A percentile compares a stretch with the other conserved stretches of the same genome.
Conservation (phyloP, 2,888 invertebrate species). For the Cephus spinipes region DNA sequence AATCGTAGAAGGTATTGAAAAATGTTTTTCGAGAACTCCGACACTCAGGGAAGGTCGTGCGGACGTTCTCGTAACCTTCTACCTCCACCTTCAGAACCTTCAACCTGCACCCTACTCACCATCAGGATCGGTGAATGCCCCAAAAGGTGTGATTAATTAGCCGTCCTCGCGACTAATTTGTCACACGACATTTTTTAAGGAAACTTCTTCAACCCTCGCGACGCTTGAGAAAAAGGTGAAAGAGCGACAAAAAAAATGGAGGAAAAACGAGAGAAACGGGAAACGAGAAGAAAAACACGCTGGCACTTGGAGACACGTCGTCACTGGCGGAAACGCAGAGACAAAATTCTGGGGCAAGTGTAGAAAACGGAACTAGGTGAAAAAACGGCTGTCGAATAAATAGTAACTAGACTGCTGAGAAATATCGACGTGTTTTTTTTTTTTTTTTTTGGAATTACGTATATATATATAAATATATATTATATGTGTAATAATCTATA, state of each 20-base stretch:
- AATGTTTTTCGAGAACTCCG: neutral
- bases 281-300: neutral
- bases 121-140: neutral
- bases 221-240: neutral
- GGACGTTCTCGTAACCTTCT: neutral
- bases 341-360: neutral
- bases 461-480: too few relatives aligned
- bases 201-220: neutral
- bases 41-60: neutral
- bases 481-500: too few relatives aligned
- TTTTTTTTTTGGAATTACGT: too few relatives aligned
- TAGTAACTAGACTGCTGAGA: too few relatives aligned
- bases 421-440: too few relatives aligned
- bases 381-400: too few relatives aligned
- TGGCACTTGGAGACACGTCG: neutral
- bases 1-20: neutral
- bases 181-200: constrained; percentile 1
- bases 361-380: too few relatives aligned
- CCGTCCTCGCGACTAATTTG: constrained; percentile 2
- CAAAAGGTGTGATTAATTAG: neutral
- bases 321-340: neutral
- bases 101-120: neutral
- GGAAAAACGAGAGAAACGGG: neutral
- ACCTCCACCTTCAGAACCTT: neutral
- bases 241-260: neutral